Conservation (phyloP, 2,113 vertebrate species). For the Grallaria varia region DNA sequence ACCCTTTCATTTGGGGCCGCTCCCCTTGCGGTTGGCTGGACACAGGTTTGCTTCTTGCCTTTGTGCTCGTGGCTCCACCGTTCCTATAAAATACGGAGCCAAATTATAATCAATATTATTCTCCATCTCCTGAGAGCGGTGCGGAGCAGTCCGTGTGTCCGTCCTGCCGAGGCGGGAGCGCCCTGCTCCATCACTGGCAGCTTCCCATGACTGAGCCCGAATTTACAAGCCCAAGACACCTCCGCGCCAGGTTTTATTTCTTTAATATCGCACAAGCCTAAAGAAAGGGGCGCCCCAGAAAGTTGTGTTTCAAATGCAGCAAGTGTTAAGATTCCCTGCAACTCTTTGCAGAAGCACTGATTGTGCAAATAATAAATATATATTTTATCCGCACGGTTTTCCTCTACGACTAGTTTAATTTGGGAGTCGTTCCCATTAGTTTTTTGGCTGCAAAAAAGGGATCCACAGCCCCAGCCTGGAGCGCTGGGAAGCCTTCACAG, state of each 20-base stretch:
- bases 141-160: neutral
- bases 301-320: neutral
- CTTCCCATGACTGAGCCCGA: neutral
- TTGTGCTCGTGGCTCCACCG: neutral
- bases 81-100: neutral
- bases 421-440: neutral
- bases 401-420: neutral
- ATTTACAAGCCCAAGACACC: neutral
- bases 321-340: neutral
- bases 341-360: neutral
- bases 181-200: neutral
- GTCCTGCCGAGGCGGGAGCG: neutral
- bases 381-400: neutral
- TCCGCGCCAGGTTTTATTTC: neutral
- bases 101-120: neutral
- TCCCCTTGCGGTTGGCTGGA: neutral
- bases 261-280: neutral
- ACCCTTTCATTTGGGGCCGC: neutral
- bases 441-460: neutral
- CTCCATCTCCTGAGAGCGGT: neutral
- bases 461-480: neutral
- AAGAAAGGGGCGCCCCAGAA: neutral
- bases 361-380: neutral
- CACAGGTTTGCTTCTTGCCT: neutral
- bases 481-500: neutral